These are phyloP conservation scores for Adelognathus sp. DNA, from an alignment of 2,888 invertebrate species.

Conservation along the genomic window DNA sequence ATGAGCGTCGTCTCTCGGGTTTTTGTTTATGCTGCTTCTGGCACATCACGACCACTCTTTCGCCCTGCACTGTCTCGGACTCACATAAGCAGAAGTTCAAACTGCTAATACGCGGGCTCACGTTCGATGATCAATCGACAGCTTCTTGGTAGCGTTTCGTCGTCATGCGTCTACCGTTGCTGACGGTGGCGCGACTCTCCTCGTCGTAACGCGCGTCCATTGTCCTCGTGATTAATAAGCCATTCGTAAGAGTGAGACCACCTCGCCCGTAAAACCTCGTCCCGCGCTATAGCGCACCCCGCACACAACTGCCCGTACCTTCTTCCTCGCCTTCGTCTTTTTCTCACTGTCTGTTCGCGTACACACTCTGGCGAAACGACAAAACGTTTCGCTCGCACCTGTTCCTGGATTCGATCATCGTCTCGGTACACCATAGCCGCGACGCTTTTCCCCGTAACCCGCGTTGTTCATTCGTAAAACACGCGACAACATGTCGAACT, in stretches of 20 bases:
- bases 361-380: background rate
- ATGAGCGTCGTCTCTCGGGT: slow-evolving; percentile 45
- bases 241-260: slow-evolving; percentile 65
- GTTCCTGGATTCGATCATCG: slow-evolving; percentile 56
- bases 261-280: slow-evolving; percentile 56
- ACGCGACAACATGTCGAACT: slow-evolving; percentile 9
- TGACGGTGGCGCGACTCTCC: slow-evolving; percentile 22
- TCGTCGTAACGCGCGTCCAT: slow-evolving; percentile 52
- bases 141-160: slow-evolving; percentile 72
- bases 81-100: slow-evolving; percentile 37
- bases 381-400: slow-evolving; percentile 32
- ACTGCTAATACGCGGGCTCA: slow-evolving; percentile 49
- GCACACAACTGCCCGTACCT: background rate
- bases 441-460: slow-evolving; percentile 46
- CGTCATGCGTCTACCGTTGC: slow-evolving; percentile 22
- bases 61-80: slow-evolving; percentile 33
- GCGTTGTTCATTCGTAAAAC: background rate
- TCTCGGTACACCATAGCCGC: slow-evolving; percentile 30
- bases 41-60: slow-evolving; percentile 31
- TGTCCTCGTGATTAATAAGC: slow-evolving; percentile 75
- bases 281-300: background rate
- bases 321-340: background rate
- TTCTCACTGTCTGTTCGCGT: background rate
- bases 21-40: slow-evolving; percentile 72
- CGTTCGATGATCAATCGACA: slow-evolving; percentile 77